A percentile compares a stretch with the other conserved stretches of the same genome.
These are phyloP conservation scores for Hyposoter dolosus DNA, from an alignment of 2,888 invertebrate species.

Conservation along the genomic window DNA sequence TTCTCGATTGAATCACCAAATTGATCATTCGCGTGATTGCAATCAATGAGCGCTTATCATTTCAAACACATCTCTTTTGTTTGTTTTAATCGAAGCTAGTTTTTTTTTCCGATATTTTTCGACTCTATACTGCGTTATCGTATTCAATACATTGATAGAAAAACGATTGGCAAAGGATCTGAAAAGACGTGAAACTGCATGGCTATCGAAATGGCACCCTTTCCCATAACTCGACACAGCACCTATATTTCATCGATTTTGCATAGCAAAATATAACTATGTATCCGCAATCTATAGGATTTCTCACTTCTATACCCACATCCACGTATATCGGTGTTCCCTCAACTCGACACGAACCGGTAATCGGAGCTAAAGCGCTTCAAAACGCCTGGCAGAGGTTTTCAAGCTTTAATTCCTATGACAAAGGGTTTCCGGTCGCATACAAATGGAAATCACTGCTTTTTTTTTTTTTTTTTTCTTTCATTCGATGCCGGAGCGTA, in stretches of 20 bases:
- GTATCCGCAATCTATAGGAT: background rate
- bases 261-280: constrained; percentile 6
- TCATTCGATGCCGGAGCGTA: constrained; percentile 45
- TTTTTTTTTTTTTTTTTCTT: constrained; percentile 60
- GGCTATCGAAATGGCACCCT: constrained; percentile 45
- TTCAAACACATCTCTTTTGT: background rate
- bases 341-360: constrained; percentile 45
- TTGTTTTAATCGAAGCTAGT: background rate
- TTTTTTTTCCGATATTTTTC: background rate
- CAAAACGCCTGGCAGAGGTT: constrained; percentile 63
- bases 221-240: constrained; percentile 15
- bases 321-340: constrained; percentile 9
- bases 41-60: background rate
- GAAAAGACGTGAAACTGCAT: constrained; percentile 46
- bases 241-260: constrained; percentile 41
- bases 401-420: constrained; percentile 73
- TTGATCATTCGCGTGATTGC: background rate
- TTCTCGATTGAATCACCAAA: background rate
- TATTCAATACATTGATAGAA: constrained; percentile 32
- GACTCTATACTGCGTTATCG: background rate
- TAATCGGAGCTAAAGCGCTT: constrained; percentile 61
- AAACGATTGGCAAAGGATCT: constrained; percentile 34
- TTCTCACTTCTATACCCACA: background rate
- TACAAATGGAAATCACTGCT: constrained; percentile 75
- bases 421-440: constrained; percentile 74